Percentiles rank a stretch among this genome's conserved stretches.
Conservation (phyloP, 2,797 vertebrate species). For the Todus mexicanus region DNA sequence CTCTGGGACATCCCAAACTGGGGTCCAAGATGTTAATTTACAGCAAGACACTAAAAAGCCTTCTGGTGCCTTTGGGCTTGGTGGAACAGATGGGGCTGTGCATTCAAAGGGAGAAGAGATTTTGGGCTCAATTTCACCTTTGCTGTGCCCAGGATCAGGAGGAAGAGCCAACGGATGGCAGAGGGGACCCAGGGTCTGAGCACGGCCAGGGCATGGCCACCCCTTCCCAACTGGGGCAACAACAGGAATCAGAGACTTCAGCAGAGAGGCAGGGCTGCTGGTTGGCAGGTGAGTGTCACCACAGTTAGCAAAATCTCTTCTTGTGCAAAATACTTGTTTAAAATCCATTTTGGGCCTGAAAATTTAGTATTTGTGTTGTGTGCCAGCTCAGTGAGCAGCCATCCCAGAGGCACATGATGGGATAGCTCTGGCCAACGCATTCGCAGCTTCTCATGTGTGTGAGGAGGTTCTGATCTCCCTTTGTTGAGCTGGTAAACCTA, state of each 20-base stretch:
- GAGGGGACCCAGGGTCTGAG: background rate
- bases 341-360: background rate
- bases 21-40: background rate
- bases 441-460: accelerated
- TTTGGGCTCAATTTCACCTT: background rate
- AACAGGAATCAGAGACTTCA: accelerated
- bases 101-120: background rate
- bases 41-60: background rate
- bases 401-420: background rate
- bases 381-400: background rate
- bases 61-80: accelerated
- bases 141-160: constrained; percentile 14
- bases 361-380: background rate
- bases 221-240: accelerated
- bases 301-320: background rate
- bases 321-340: background rate
- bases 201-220: background rate
- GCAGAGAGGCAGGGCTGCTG: background rate
- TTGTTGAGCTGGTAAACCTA: background rate
- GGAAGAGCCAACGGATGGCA: background rate
- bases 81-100: background rate
- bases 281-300: background rate
- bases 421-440: background rate
- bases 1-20: background rate
- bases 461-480: background rate